Base-by-base conservation (phyloP, 2,797 vertebrate genomes). In the Lagocephalus sceleratus region DNA sequence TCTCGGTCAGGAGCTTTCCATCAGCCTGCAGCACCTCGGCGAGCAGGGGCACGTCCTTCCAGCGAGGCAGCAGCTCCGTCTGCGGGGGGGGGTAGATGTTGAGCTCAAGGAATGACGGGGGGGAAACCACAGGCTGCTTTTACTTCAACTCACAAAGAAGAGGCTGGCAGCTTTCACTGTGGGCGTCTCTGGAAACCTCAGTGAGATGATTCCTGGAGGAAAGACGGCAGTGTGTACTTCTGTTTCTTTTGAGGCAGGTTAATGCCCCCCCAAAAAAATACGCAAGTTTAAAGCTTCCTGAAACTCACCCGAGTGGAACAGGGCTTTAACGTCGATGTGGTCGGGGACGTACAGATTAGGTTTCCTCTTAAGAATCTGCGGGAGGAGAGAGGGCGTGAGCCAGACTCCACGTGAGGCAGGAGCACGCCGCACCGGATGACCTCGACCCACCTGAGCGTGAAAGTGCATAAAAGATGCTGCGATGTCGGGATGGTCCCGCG, bases 401-500 rank as follows among this genome's bases (percentile, higher is more conserved):
- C 26, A 6, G 8, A 25, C 11, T 41, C n/a, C 47, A 5, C 42
- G 10, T n/a, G 20, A 39, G 20, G 5, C 8, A 35, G 11, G 43
- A 1, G 2, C 22, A 15, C n/a, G 5, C 4, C 11, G 12, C 41
- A 20, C 35, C 2, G 5, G 14, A 7, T 1, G 9, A 8, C 0
- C 5, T 16, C 85, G 42, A 91, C 92, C 84, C 83, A 98, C 97
- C 95, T 99, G 96, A 90, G 94, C 91, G 76, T 98, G 96, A 89
- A 99, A 94, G 90, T 94, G 91, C 97, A 99, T 96, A 86, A 99
- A 99, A 63, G 97, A 98, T 90, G 97, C 97, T 83, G 94, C 96
- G 86, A 99, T 94, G 90, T 99, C 97, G 83, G 97, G 97, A 92
- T 98, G 94, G 90, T 99, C 93, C 87, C 95, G 94, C 73, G 93